Conservation (phyloP, 2,113 vertebrate species). For the Penelope pileata region DNA sequence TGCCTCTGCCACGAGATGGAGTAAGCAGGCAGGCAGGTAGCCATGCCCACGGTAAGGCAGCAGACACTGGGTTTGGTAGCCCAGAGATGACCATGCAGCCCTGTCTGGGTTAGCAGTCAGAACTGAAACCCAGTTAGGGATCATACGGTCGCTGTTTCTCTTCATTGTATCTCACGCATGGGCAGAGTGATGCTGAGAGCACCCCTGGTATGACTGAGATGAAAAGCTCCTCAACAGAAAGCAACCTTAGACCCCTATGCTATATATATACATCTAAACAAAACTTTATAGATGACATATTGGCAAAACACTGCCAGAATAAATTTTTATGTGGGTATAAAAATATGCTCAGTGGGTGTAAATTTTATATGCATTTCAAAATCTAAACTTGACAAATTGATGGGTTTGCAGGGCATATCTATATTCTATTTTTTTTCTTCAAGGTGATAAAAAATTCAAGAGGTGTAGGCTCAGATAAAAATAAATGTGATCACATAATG, state of each 20-base stretch:
- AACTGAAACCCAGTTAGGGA: neutral
- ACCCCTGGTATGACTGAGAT: neutral
- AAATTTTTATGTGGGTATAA: slow-evolving; percentile 75
- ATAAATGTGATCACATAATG: slow-evolving; percentile 69
- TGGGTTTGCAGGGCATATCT: slow-evolving; percentile 50
- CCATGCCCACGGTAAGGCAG: fast-evolving
- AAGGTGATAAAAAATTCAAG: slow-evolving; percentile 70
- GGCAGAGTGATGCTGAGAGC: neutral
- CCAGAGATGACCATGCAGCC: fast-evolving
- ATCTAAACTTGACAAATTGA: slow-evolving; percentile 71
- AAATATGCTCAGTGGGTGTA: slow-evolving; percentile 72
- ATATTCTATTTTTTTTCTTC: slow-evolving; percentile 44
- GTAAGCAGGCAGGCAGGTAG: neutral
- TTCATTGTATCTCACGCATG: neutral
- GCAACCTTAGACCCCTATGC: slow-evolving; percentile 3
- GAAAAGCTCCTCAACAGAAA: neutral
- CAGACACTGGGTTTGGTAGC: neutral
- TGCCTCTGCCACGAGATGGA: fast-evolving
- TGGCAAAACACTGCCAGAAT: slow-evolving; percentile 73
- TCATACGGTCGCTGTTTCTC: neutral
- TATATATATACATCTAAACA: slow-evolving; percentile 55
- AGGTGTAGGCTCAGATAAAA: slow-evolving; percentile 72
- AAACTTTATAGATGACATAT: slow-evolving; percentile 73
- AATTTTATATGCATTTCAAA: slow-evolving; percentile 76
- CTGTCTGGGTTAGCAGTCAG: neutral